Conservation (phyloP, 2,113 vertebrate genomes). For the Odocoileus virginianus region DNA sequence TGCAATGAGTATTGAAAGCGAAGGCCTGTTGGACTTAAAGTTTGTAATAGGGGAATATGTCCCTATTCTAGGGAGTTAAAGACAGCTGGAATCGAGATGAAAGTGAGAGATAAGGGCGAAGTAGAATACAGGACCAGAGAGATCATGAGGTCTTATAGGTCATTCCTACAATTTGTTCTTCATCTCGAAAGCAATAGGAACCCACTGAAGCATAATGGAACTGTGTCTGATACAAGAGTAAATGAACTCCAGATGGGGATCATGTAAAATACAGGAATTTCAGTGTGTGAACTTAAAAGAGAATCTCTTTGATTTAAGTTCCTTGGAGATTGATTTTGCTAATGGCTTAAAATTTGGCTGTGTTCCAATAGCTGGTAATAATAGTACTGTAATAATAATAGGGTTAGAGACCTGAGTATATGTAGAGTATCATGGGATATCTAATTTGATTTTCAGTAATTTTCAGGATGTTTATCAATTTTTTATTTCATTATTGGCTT, state of each 20-base stretch:
- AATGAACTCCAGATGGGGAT: not conserved
- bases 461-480: not conserved
- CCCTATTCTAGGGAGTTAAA: not conserved
- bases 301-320: not conserved
- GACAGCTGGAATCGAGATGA: not conserved
- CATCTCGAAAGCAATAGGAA: not conserved
- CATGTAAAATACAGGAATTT: not conserved
- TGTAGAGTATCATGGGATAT: not conserved
- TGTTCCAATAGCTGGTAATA: not conserved
- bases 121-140: not conserved
- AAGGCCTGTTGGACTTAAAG: not conserved
- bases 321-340: not conserved
- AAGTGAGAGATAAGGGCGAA: not conserved
- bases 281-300: not conserved
- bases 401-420: not conserved
- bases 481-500: not conserved
- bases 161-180: not conserved
- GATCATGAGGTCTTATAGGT: not conserved
- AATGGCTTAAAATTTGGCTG: not conserved
- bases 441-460: conserved; percentile 8
- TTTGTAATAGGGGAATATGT: not conserved
- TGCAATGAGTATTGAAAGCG: not conserved
- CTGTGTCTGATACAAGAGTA: not conserved
- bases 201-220: not conserved
- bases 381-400: not conserved